Evolutionary conservation across 2,888 invertebrate genomes (phyloP).

Genomic region (Aproaerema taeniolella): DNA sequence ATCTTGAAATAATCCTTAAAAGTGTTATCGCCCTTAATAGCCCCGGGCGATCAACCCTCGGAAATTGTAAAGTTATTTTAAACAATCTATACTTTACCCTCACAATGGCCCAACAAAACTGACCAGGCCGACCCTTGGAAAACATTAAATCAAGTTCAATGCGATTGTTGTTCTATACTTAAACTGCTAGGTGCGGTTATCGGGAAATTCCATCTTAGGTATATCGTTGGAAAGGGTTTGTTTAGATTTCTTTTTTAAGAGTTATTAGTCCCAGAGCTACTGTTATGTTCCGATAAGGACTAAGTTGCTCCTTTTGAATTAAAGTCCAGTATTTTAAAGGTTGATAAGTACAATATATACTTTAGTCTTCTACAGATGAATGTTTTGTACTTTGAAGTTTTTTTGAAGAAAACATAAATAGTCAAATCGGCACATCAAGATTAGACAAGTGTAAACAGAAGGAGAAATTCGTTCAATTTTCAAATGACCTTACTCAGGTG

Average conservation of each 20-base stretch:
- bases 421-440: too few relatives aligned
- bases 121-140: constrained; percentile 48
- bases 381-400: too few relatives aligned
- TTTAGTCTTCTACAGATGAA: too few relatives aligned
- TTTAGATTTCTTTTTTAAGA: constrained; percentile 56
- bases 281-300: constrained; percentile 47
- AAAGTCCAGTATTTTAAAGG: too few relatives aligned
- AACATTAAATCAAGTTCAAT: constrained; percentile 56
- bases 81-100: constrained; percentile 46
- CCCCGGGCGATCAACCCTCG: constrained; percentile 49
- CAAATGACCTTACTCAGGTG: constrained; percentile 68
- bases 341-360: too few relatives aligned
- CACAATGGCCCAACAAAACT: constrained; percentile 33
- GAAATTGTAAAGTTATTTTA: constrained; percentile 58
- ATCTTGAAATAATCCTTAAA: too few relatives aligned
- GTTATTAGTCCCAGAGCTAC: constrained; percentile 61
- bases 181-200: constrained; percentile 50
- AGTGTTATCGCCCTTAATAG: too few relatives aligned
- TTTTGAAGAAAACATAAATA: too few relatives aligned
- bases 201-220: constrained; percentile 46
- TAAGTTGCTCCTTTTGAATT: too few relatives aligned
- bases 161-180: constrained; percentile 36
- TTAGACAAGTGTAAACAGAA: too few relatives aligned
- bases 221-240: constrained; percentile 45
- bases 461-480: constrained; percentile 35